phyloP scores from a whole-genome alignment of 1,140 invertebrate genomes.

The Phenacoccus solenopsis region DNA sequence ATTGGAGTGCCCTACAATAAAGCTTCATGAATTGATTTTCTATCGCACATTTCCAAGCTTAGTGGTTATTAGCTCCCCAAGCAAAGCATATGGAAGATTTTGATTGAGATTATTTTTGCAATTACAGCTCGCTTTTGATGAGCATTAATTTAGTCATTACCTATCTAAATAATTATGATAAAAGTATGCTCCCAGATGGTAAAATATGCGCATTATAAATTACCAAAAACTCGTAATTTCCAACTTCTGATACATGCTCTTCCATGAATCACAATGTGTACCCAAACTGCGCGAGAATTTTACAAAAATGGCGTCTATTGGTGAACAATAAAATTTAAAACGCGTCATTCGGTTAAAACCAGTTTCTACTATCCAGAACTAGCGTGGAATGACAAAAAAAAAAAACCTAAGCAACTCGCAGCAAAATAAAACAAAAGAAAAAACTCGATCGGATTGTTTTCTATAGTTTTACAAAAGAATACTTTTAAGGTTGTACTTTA shows the following conservation, averaged over 20 bases:
- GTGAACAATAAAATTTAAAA: constrained; percentile 13
- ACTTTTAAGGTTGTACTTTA: constrained; percentile 18
- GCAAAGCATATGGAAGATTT: neutral
- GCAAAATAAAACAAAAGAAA: constrained; percentile 14
- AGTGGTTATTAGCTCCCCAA: no score
- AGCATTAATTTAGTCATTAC: no score
- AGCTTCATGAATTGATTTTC: no score
- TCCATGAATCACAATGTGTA: neutral
- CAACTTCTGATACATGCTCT: neutral
- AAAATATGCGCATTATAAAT: no score
- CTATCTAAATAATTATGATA: no score
- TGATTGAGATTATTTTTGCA: neutral
- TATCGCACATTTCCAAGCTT: no score
- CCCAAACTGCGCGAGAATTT: neutral
- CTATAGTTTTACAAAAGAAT: constrained; percentile 14
- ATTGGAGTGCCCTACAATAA: no score
- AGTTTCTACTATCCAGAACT: constrained; percentile 16
- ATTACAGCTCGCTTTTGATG: neutral
- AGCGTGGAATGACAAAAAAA: constrained; percentile 12
- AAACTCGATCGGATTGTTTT: constrained; percentile 16
- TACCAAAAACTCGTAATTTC: no score
- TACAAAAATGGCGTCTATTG: constrained; percentile 14
- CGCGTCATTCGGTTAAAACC: constrained; percentile 13
- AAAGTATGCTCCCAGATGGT: no score
- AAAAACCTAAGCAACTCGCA: neutral